Percentiles rank a stretch among this genome's conserved stretches.
phyloP scores from a whole-genome alignment of 2,888 invertebrate species.

The Lucinisca nassula region DNA sequence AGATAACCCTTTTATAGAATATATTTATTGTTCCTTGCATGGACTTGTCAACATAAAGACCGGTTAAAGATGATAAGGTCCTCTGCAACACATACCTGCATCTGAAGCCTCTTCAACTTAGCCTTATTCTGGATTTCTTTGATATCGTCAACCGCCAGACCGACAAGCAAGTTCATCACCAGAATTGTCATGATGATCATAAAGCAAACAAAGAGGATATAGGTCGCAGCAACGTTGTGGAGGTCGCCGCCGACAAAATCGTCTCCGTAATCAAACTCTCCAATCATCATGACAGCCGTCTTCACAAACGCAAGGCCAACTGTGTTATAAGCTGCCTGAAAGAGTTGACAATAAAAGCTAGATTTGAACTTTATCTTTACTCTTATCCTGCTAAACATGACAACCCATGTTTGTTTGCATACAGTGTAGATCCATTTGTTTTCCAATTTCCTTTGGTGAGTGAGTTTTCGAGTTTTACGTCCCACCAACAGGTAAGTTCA shows the following conservation, averaged over 20 bases:
- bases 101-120: background rate
- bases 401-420: no score
- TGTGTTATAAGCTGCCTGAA: slow-evolving; percentile 77
- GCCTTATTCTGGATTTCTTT: slow-evolving; percentile 15
- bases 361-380: no score
- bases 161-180: slow-evolving; percentile 86
- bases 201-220: slow-evolving; percentile 85
- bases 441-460: no score
- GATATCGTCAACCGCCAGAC: slow-evolving; percentile 7
- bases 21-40: no score
- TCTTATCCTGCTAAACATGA: no score
- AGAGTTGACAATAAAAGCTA: background rate
- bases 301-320: slow-evolving; percentile 81
- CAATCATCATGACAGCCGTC: slow-evolving; percentile 87
- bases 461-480: no score
- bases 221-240: slow-evolving; percentile 81
- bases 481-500: no score
- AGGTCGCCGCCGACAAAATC: slow-evolving; percentile 72
- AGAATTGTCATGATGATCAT: slow-evolving; percentile 85
- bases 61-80: no score
- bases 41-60: no score
- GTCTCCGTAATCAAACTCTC: slow-evolving; percentile 86
- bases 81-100: slow-evolving; percentile 6
- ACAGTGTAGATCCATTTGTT: no score
- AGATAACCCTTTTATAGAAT: no score